phyloP scores from a whole-genome alignment of 2,113 vertebrate genomes.

The Emydura subglobosa region DNA sequence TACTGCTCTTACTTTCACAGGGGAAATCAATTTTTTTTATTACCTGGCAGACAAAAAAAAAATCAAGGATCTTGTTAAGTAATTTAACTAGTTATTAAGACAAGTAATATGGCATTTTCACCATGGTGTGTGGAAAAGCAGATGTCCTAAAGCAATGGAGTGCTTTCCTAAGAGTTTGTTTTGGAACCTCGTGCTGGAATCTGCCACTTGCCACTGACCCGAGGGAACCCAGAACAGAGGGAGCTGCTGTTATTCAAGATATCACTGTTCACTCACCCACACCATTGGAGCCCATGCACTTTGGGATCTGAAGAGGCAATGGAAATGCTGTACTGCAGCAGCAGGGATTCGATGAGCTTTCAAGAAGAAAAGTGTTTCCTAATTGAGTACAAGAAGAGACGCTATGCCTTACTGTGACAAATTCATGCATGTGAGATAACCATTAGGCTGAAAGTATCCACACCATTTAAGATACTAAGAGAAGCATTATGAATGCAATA shows the following conservation, averaged over 20 bases:
- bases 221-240: rapidly evolving
- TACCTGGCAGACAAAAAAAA: background rate
- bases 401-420: background rate
- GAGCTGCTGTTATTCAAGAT: background rate
- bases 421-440: background rate
- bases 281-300: background rate
- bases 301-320: background rate
- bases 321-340: background rate
- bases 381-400: background rate
- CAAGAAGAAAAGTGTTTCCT: background rate
- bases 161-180: background rate
- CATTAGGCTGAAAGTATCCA: background rate
- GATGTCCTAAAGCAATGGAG: background rate
- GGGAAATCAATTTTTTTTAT: background rate
- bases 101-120: background rate
- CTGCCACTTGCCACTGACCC: background rate
- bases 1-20: background rate
- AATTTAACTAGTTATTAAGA: background rate
- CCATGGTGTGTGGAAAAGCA: background rate
- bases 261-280: background rate
- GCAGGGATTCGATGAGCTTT: background rate
- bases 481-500: background rate
- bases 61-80: background rate
- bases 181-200: background rate
- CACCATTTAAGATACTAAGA: background rate